Evolutionary conservation across 1,140 invertebrate species (phyloP), one percentile per base, ranked within the genome.

Genomic region (Calliopsis andreniformis): DNA sequence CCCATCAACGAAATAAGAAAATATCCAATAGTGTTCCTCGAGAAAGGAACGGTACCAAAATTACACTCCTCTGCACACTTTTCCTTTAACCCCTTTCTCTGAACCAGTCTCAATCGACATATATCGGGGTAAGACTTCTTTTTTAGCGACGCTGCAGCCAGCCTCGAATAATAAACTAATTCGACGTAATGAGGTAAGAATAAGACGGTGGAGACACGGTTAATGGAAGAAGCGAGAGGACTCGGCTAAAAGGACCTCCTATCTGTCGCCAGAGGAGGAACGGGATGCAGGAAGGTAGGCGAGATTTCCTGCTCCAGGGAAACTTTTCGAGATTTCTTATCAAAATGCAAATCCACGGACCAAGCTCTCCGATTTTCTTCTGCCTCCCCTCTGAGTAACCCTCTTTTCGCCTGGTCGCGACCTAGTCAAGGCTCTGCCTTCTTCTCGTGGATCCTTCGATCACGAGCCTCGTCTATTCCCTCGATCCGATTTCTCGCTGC

Each of bases 301-400:
- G 53, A 67, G 70, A n/a, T n/a, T n/a, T n/a, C n/a, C 49, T 86
- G 84, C 85, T 72, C 73, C 72, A 63, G 77, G 79, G 76, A 91
- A 84, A 91, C 87, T 92, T 91, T 88, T 84, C 85, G 76, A 84
- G 89, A 90, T 91, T 91, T 91, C 90, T 92, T 91, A 91, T 92
- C 91, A 91, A 92, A 92, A 92, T 92, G 91, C 89, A 91, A 92
- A 92, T 92, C 87, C 86, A 84, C 70, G 86, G 83, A 84, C 78
- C 86, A 82, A 87, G 85, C 85, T 86, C 75, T 79, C 67, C 78
- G 78, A 70, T 72, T 73, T 78, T 76, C 76, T 78, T 63, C 78
- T 71, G 61, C 39, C 59, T 47, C 58, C 42, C 39, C 14, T 35
- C n/a, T 49, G n/a, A n/a, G n/a, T 62, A 56, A 55, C 63, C 35